These are phyloP conservation scores for Halictus rubicundus DNA, from an alignment of 1,140 invertebrate species.

Conservation along the genomic window DNA sequence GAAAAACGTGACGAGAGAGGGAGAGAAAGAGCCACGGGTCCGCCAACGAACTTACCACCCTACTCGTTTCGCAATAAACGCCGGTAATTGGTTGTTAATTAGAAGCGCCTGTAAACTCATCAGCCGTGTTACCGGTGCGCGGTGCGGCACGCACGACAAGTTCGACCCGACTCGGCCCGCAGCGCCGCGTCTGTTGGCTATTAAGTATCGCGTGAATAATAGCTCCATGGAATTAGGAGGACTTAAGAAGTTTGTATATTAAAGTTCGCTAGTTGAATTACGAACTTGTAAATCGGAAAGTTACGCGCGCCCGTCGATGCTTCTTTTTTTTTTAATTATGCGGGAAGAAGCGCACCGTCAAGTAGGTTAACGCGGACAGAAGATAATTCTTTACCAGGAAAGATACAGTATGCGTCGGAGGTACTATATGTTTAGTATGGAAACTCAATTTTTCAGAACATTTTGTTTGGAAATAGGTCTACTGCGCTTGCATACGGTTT, in stretches of 20 bases:
- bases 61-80: not conserved
- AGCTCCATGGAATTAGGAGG: not conserved
- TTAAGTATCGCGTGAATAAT: conserved; percentile 2
- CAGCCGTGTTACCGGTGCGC: not conserved
- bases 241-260: conserved; percentile 20
- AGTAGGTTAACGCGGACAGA: not conserved
- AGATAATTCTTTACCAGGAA: not conserved
- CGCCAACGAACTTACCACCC: no score
- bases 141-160: no score
- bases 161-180: no score
- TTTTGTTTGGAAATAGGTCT: no score
- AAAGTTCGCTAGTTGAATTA: conserved; percentile 6
- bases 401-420: no score
- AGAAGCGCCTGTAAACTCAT: not conserved
- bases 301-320: not conserved
- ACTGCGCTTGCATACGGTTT: no score
- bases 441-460: no score
- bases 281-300: not conserved
- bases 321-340: not conserved
- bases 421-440: no score
- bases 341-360: not conserved
- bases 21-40: no score
- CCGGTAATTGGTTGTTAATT: not conserved
- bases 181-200: not conserved
- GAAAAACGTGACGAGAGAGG: not conserved